Conservation (phyloP, 92 coral and sea anemone genomes). For the Porites evermanni region DNA sequence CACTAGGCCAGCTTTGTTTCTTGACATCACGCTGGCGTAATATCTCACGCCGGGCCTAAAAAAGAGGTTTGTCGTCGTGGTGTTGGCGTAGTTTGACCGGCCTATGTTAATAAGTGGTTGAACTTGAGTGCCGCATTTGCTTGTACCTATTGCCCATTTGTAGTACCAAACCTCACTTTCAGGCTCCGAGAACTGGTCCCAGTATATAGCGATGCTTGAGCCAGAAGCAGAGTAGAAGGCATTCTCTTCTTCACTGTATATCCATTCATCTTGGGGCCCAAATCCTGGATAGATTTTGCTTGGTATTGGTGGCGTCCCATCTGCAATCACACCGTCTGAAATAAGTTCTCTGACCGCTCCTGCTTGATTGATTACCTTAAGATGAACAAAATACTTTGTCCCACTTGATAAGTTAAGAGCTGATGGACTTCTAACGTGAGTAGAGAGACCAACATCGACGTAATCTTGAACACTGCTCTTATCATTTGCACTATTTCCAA, state of each 20-base stretch:
- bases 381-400: slow-evolving; percentile 72
- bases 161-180: slow-evolving; percentile 95
- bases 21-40: slow-evolving; percentile 81
- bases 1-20: slow-evolving; percentile 77
- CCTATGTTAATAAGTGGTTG: slow-evolving; percentile 92
- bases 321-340: slow-evolving; percentile 92
- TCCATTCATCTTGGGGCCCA: slow-evolving; percentile 48
- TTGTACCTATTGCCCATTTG: slow-evolving; percentile 93
- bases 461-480: slow-evolving; percentile 58
- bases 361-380: slow-evolving; percentile 78
- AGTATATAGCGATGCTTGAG: slow-evolving; percentile 64
- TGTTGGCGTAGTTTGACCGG: slow-evolving; percentile 69
- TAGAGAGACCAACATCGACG: slow-evolving; percentile 80
- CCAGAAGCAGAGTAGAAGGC: slow-evolving; percentile 60
- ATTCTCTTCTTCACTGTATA: slow-evolving; percentile 33
- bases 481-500: slow-evolving; percentile 57
- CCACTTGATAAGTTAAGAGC: slow-evolving; percentile 73
- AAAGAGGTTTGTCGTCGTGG: slow-evolving; percentile 59
- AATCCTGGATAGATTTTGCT: slow-evolving; percentile 66
- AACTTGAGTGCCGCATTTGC: slow-evolving; percentile 86
- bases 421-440: slow-evolving; percentile 74
- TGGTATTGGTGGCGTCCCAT: slow-evolving; percentile 82
- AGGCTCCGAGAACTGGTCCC: slow-evolving; percentile 77
- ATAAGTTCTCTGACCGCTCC: slow-evolving; percentile 70
- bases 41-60: slow-evolving; percentile 71